Conservation (phyloP, 2,888 invertebrate genomes). For the Drosophila prostipennis region DNA sequence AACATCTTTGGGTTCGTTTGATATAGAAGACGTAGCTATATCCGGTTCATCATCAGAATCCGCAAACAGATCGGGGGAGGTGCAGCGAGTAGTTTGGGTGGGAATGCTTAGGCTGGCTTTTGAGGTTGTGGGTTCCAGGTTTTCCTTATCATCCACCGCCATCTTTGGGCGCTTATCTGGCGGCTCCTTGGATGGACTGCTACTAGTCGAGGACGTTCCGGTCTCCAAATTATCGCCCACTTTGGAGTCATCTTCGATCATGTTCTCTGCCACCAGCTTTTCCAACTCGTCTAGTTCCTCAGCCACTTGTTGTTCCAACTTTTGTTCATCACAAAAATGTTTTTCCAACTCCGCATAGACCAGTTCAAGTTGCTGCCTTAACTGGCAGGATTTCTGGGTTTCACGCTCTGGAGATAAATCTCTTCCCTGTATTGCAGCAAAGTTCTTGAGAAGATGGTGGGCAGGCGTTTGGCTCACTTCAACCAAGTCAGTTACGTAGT, state of each 20-base stretch:
- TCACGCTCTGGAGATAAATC: conserved; percentile 85
- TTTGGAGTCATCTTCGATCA: conserved; percentile 49
- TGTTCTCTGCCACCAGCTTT: conserved; percentile 51
- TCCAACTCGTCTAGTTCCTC: conserved; percentile 55
- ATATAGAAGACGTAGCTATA: not conserved
- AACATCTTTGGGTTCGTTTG: conserved; percentile 13
- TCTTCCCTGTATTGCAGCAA: conserved; percentile 87
- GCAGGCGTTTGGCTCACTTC: conserved; percentile 83
- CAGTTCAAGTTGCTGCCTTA: conserved; percentile 46
- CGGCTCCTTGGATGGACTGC: conserved; percentile 54
- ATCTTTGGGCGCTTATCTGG: conserved; percentile 58
- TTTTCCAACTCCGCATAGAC: conserved; percentile 66
- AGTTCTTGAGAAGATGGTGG: conserved; percentile 86
- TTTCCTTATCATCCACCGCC: conserved; percentile 38
- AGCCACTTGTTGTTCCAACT: conserved; percentile 7
- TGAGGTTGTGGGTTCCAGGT: conserved; percentile 18
- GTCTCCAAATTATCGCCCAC: not conserved
- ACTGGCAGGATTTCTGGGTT: conserved; percentile 13
- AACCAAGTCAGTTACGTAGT: conserved; percentile 85
- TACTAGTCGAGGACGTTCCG: conserved; percentile 2
- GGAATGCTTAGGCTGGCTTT: conserved; percentile 11
- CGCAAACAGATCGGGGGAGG: conserved; percentile 82
- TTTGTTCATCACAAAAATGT: conserved; percentile 35
- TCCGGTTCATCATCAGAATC: conserved; percentile 78
- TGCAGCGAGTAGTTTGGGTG: conserved; percentile 56